phyloP scores from a whole-genome alignment of 2,888 invertebrate species.

The Bruchidius siliquastri region DNA sequence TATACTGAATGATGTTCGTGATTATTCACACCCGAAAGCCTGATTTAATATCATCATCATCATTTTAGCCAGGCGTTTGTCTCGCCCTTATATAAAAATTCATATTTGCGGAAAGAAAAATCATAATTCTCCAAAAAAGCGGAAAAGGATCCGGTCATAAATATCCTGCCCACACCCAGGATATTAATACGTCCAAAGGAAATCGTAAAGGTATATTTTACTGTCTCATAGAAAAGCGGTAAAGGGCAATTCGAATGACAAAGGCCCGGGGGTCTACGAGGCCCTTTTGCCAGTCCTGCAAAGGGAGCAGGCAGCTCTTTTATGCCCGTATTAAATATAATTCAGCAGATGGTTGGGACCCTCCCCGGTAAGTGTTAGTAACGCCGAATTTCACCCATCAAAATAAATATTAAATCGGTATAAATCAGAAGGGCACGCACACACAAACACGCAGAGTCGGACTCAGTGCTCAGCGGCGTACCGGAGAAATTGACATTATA shows the following conservation, averaged over 20 bases:
- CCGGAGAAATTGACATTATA: background rate
- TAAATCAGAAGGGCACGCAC: constrained; percentile 44
- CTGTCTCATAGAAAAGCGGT: constrained; percentile 39
- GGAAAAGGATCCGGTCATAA: background rate
- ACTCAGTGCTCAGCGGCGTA: constrained; percentile 6
- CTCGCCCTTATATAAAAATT: background rate
- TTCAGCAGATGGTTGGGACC: constrained; percentile 44
- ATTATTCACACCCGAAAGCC: background rate
- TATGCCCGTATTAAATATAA: constrained; percentile 39
- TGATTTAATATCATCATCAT: background rate
- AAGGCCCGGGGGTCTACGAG: constrained; percentile 27
- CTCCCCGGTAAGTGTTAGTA: constrained; percentile 45
- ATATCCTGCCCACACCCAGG: background rate
- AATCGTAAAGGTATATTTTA: constrained; percentile 28
- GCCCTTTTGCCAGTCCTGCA: constrained; percentile 24
- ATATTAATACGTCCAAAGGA: constrained; percentile 6
- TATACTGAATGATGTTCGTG: no score
- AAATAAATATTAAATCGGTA: constrained; percentile 52
- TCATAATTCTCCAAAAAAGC: background rate
- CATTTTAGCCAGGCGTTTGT: background rate
- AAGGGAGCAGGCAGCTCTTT: constrained; percentile 23
- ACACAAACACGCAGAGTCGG: constrained; percentile 14
- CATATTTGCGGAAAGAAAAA: background rate
- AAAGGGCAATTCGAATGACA: constrained; percentile 42
- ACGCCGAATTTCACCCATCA: constrained; percentile 52